Conservation (phyloP, 1,140 invertebrate genomes). For the Drusus annulatus region DNA sequence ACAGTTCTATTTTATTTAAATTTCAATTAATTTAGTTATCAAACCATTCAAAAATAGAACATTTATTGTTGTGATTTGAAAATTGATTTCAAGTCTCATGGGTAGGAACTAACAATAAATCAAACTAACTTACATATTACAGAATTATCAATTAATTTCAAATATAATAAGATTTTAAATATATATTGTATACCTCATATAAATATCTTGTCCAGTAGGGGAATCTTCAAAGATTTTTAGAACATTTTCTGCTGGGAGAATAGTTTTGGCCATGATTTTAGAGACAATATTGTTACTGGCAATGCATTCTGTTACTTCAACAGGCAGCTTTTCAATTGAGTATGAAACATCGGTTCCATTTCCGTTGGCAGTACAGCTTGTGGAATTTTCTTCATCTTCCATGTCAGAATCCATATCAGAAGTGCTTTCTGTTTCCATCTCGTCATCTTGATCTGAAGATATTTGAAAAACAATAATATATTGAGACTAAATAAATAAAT, state of each 20-base stretch:
- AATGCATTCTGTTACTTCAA: slow-evolving; percentile 71
- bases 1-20: too few species aligned
- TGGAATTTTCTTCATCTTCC: slow-evolving; percentile 65
- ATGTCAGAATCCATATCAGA: slow-evolving; percentile 66
- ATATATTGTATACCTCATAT: slow-evolving; percentile 66
- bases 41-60: too few species aligned
- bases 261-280: slow-evolving; percentile 72
- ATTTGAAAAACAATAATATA: not conserved
- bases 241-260: slow-evolving; percentile 69
- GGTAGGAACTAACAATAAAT: too few species aligned
- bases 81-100: too few species aligned
- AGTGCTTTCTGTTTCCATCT: slow-evolving; percentile 69
- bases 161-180: too few species aligned
- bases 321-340: slow-evolving; percentile 67
- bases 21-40: too few species aligned
- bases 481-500: too few species aligned
- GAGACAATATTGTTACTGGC: slow-evolving; percentile 70
- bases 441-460: slow-evolving; percentile 67
- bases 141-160: too few species aligned
- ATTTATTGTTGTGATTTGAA: too few species aligned
- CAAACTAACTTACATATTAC: too few species aligned
- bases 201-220: slow-evolving; percentile 67
- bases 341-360: slow-evolving; percentile 34
- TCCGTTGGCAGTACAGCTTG: slow-evolving; percentile 55
- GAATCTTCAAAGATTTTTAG: slow-evolving; percentile 69